Conservation (phyloP, 1,140 invertebrate genomes). For the Spodoptera litura region DNA sequence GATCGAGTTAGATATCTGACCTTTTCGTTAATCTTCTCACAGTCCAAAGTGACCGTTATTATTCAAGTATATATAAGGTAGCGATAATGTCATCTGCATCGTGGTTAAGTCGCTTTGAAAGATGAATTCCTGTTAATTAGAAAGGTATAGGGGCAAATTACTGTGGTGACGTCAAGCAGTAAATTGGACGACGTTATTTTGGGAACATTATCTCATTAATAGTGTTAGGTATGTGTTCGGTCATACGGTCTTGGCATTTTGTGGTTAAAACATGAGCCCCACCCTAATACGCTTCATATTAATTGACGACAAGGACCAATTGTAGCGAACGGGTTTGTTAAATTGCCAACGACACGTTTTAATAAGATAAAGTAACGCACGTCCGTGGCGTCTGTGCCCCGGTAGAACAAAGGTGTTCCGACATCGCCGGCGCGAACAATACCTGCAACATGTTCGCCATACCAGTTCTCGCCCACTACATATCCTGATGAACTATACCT, state of each 20-base stretch:
- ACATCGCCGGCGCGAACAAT: slow-evolving; percentile 66
- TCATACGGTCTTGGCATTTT: slow-evolving; percentile 16
- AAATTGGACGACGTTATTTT: slow-evolving; percentile 53
- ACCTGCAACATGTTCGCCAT: slow-evolving; percentile 50
- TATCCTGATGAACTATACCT: slow-evolving; percentile 50
- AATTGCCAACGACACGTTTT: slow-evolving; percentile 65
- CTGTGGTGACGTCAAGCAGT: slow-evolving; percentile 47
- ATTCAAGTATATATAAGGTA: slow-evolving; percentile 12
- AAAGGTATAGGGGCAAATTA: slow-evolving; percentile 47
- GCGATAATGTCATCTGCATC: slow-evolving; percentile 26
- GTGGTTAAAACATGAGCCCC: slow-evolving; percentile 60
- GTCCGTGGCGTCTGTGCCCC: slow-evolving; percentile 58
- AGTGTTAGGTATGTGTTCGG: slow-evolving; percentile 35
- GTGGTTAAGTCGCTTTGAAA: slow-evolving; percentile 48
- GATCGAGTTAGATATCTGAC: not conserved
- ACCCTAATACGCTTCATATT: slow-evolving; percentile 53
- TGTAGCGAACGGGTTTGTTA: slow-evolving; percentile 69
- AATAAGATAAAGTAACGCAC: slow-evolving; percentile 76
- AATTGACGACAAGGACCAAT: slow-evolving; percentile 72
- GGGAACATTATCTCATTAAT: slow-evolving; percentile 17
- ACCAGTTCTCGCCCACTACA: slow-evolving; percentile 51
- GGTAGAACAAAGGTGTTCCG: slow-evolving; percentile 73
- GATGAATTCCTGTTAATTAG: slow-evolving; percentile 54
- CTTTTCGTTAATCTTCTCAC: slow-evolving; percentile 17
- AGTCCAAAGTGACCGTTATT: not conserved